Evolutionary conservation across 2,888 invertebrate genomes (phyloP).

Genomic region (Cabera pusaria): DNA sequence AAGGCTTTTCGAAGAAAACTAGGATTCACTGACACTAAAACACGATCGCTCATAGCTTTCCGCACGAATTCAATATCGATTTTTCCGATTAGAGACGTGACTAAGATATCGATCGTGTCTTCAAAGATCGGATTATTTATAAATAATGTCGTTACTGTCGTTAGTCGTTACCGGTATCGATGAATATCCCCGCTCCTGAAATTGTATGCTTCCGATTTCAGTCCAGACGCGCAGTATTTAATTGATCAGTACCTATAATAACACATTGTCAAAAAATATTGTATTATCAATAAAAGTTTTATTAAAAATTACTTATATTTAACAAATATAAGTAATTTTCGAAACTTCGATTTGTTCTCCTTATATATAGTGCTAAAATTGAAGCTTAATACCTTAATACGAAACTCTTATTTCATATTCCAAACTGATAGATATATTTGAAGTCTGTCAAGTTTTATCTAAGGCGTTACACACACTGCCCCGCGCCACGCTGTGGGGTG

Average conservation of each 20-base stretch:
- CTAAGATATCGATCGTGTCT: conserved; percentile 50
- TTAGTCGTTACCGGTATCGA: conserved; percentile 59
- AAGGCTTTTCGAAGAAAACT: conserved; percentile 8
- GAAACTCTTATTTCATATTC: too few species aligned
- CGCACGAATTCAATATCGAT: conserved; percentile 64
- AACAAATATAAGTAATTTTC: too few species aligned
- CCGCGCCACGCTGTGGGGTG: too few species aligned
- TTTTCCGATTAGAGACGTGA: conserved; percentile 70
- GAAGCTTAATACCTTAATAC: too few species aligned
- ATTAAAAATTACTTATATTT: too few species aligned
- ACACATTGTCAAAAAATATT: too few species aligned
- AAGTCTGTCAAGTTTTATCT: too few species aligned
- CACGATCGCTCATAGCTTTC: conserved; percentile 54
- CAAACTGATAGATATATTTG: too few species aligned
- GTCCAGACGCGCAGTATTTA: neutral
- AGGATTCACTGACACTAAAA: conserved; percentile 3
- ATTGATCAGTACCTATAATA: conserved; percentile 4
- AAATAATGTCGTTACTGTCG: conserved; percentile 71
- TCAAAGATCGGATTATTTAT: conserved; percentile 62
- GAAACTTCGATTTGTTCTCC: too few species aligned
- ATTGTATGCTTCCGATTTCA: conserved; percentile 18
- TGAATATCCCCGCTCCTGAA: conserved; percentile 23
- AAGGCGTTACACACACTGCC: too few species aligned
- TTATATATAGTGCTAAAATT: too few species aligned
- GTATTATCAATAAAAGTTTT: too few species aligned